Conservation (phyloP, 2,888 invertebrate species). For the Barypeithes pellucidus region DNA sequence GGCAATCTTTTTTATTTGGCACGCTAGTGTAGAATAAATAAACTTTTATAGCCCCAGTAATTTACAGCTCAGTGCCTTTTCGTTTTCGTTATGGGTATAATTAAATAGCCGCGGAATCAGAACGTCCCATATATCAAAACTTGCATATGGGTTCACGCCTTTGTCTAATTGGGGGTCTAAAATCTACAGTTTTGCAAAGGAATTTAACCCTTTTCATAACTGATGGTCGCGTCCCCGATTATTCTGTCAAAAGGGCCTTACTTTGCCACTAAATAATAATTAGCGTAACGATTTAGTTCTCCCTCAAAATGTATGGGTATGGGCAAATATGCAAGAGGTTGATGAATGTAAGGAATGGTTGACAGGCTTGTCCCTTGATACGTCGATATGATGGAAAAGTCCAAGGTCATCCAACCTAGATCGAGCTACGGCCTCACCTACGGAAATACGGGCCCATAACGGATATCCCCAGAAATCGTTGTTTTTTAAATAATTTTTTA, state of each 20-base stretch:
- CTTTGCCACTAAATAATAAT: conserved; percentile 34
- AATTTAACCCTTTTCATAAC: conserved; percentile 37
- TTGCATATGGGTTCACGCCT: conserved; percentile 21
- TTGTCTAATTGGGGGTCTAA: conserved; percentile 33
- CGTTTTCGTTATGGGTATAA: conserved; percentile 4
- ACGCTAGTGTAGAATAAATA: too few species aligned
- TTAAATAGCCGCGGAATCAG: conserved; percentile 13
- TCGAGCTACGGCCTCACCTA: too few species aligned
- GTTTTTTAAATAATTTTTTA: too few species aligned
- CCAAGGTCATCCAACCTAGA: too few species aligned
- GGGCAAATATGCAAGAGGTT: background rate
- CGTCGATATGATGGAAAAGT: too few species aligned
- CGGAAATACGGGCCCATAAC: too few species aligned
- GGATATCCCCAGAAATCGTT: too few species aligned
- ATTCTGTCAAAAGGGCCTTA: conserved; percentile 46
- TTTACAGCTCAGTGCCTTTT: background rate
- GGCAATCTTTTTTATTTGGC: too few species aligned
- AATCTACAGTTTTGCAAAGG: conserved; percentile 32
- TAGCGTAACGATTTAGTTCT: conserved; percentile 5
- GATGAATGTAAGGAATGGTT: background rate
- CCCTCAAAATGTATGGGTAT: conserved; percentile 1
- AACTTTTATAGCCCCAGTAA: background rate
- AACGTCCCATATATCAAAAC: conserved; percentile 27
- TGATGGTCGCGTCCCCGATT: conserved; percentile 39
- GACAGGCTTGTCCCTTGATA: too few species aligned